A percentile compares a stretch with the other conserved stretches of the same genome.
Conservation (phyloP, 2,797 vertebrate species). For the Falco novaeseelandiae region DNA sequence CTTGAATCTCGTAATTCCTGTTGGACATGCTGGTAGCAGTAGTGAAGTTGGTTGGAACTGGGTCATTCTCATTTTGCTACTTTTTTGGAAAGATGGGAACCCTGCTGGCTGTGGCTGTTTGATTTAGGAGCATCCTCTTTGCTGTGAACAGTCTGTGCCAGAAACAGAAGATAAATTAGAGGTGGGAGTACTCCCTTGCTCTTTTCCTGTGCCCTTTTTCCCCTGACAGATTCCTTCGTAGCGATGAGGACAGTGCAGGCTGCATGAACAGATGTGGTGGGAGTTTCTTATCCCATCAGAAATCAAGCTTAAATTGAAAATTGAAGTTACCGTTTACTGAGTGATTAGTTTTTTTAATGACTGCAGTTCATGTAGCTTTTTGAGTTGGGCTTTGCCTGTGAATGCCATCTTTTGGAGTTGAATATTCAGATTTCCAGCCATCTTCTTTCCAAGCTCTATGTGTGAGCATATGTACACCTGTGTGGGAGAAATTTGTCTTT, state of each 20-base stretch:
- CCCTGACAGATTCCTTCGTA: neutral
- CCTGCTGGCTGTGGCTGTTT: neutral
- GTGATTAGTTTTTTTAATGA: neutral
- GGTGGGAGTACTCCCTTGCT: conserved; percentile 13
- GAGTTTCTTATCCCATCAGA: conserved; percentile 50
- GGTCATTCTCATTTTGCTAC: conserved; percentile 46
- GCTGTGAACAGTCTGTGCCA: neutral
- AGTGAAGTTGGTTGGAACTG: conserved; percentile 8
- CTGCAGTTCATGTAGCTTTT: neutral
- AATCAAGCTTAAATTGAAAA: conserved; percentile 44
- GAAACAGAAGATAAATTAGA: conserved; percentile 46
- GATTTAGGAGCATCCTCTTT: conserved; percentile 52
- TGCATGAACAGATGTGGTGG: conserved; percentile 12
- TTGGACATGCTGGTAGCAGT: neutral
- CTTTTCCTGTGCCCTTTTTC: neutral
- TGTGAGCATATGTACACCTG: rapidly evolving
- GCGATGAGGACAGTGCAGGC: neutral
- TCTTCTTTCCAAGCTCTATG: neutral
- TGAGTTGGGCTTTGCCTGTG: neutral
- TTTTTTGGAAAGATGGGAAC: conserved; percentile 7
- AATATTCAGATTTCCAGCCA: neutral
- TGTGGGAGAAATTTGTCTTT: neutral
- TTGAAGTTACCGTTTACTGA: conserved; percentile 12
- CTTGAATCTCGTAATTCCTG: neutral
- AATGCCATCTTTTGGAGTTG: neutral